These are phyloP conservation scores for Centroberyx gerrardi DNA, from an alignment of 2,797 vertebrate genomes.

Conservation along the genomic window DNA sequence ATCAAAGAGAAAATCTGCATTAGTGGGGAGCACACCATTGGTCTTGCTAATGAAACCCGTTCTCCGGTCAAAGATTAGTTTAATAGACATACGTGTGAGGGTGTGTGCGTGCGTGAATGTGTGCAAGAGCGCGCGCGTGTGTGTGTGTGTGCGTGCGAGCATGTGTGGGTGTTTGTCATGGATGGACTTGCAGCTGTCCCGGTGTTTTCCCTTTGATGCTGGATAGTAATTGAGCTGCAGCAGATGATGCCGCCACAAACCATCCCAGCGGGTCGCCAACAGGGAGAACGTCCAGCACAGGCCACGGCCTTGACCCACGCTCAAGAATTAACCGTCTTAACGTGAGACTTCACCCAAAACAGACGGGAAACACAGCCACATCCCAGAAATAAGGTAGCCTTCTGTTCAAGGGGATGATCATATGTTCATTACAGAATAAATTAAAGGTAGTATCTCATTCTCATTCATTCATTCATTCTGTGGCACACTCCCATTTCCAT, in stretches of 20 bases:
- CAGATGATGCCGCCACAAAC: slow-evolving; percentile 73
- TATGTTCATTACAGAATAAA: slow-evolving; percentile 29
- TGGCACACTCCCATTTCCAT: slow-evolving; percentile 31
- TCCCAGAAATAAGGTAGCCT: not conserved
- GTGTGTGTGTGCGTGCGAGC: not conserved
- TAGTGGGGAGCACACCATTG: slow-evolving; percentile 46
- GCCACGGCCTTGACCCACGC: slow-evolving; percentile 62
- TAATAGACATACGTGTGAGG: slow-evolving; percentile 45
- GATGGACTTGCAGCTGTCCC: slow-evolving; percentile 68
- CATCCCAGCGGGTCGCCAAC: slow-evolving; percentile 64
- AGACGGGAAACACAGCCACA: slow-evolving; percentile 4
- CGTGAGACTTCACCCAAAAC: slow-evolving; percentile 13
- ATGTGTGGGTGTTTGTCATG: slow-evolving; percentile 62
- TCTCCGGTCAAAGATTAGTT: slow-evolving; percentile 58
- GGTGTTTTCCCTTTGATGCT: slow-evolving; percentile 78
- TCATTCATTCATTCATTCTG: slow-evolving; percentile 36
- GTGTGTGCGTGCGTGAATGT: slow-evolving; percentile 37
- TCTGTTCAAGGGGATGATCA: not conserved
- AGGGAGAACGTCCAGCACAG: slow-evolving; percentile 44
- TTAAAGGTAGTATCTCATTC: slow-evolving; percentile 11
- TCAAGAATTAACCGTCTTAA: not conserved
- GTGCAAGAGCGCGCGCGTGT: slow-evolving; percentile 35
- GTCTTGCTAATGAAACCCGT: slow-evolving; percentile 69
- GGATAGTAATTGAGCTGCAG: slow-evolving; percentile 76
- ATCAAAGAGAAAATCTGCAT: slow-evolving; percentile 71